Base-by-base conservation (phyloP, 1,140 invertebrate species). In the Penaeus indicus region DNA sequence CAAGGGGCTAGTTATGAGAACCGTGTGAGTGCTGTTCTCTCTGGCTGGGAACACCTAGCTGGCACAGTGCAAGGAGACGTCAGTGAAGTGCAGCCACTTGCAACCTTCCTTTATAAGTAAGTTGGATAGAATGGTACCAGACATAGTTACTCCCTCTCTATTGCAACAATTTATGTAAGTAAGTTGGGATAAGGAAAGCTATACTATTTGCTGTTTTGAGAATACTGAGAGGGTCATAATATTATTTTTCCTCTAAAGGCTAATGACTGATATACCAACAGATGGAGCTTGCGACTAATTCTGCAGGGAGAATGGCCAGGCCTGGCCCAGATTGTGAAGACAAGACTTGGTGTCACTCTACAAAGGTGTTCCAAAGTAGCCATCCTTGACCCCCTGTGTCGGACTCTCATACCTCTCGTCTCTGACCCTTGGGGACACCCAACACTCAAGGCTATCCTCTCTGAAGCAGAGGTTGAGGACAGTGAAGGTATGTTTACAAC, bases 241-340 rank as follows among this genome's bases (percentile, higher is more conserved):
- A 3, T 25, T 25, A 0, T 22, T 42, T 5, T 18, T 13, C 67
- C 67, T 32, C 27, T 18, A n/a, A 27, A n/a, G 8, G 22, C 22
- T 69, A 27, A 69, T n/a, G 7, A 27, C 1, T 69, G 8, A n/a
- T 13, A 69, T 69, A 69, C 67, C 27, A 69, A 69, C 91, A 94
- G 94, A 91, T 93, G 94, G 90, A 94, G 94, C 18, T 92, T 94
- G 92, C 92, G 92, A 91, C 88, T 94, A 91, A 93, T 94, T 92
- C 92, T 94, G 92, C 94, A 93, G 90, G 94, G 94, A 91, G 94
- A 94, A 91, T 94, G 94, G 94, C 93, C 93, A 54, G 93, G 93
- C 90, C 92, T 94, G 89, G 92, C 93, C 90, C 93, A 93, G 82
- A 93, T 93, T 88, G 92, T 93, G 72, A 94, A 93, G 91, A 94